phyloP scores from a whole-genome alignment of 2,888 invertebrate species.

The Drosophila pseudotakahashii region DNA sequence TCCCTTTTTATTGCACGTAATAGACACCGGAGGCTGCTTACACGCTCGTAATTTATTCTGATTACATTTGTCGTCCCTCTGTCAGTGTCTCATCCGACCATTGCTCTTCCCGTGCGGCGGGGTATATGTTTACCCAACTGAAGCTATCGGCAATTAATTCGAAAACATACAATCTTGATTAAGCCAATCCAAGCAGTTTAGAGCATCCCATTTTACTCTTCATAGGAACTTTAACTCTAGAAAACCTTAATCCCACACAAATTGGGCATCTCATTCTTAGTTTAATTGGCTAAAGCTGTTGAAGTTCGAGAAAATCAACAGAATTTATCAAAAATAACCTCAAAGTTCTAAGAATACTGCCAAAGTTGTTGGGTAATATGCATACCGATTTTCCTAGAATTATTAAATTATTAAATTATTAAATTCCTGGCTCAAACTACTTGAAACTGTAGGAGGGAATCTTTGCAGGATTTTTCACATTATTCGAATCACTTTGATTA shows the following conservation, averaged over 20 bases:
- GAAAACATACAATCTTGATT: neutral
- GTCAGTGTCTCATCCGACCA: conserved; percentile 27
- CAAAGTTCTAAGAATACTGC: too few species aligned
- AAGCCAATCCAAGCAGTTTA: neutral
- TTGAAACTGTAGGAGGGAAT: neutral
- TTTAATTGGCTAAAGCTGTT: too few species aligned
- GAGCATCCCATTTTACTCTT: neutral
- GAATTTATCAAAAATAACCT: too few species aligned
- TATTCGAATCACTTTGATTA: neutral
- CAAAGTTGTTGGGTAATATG: too few species aligned
- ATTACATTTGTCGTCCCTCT: conserved; percentile 70
- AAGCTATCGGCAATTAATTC: conserved; percentile 21
- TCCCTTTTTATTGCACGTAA: conserved; percentile 76
- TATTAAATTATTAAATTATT: neutral
- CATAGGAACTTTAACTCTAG: too few species aligned
- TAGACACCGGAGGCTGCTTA: conserved; percentile 81
- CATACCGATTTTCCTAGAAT: too few species aligned
- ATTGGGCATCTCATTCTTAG: too few species aligned
- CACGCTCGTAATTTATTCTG: conserved; percentile 80
- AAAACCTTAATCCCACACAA: too few species aligned
- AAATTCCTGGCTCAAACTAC: neutral
- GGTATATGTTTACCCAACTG: conserved; percentile 4
- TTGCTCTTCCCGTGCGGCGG: neutral
- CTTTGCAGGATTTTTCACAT: neutral
- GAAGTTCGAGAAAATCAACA: too few species aligned